Evolutionary conservation across 2,797 vertebrate species (phyloP), one percentile per base, ranked within the genome.

Genomic region (Sciurus vulgaris): DNA sequence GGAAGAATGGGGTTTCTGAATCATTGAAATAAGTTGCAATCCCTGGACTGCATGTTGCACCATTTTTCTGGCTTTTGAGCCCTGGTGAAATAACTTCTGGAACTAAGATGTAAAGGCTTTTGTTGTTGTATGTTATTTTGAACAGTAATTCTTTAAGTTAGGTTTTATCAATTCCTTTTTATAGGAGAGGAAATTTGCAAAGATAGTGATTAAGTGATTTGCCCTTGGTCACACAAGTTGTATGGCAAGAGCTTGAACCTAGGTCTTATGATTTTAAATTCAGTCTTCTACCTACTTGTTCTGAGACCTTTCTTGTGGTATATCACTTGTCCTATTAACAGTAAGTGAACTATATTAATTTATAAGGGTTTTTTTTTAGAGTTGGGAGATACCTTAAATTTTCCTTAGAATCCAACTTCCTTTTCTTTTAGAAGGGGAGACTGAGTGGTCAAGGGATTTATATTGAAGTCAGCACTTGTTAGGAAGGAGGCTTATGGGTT

Each of bases 1-100:
- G 83, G 69, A 89, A 91, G 74, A 59, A 61, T 77, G 69, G 24
- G 41, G 78, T 81, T 95, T 88, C 70, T 89, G 92, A 96, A 54
- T 79, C 86, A 26, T 56, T 51, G 85, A 87, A 78, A n/a, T 74
- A 38, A 84, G 59, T 30, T 65, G 72, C 51, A 5, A 6, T 65
- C 15, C n/a, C 56, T 82, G 10, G 5, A 30, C 33, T 85, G 73
- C 28, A 22, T 54, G 38, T 54, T 47, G 38, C 0, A n/a, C 10
- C n/a, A n/a, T 86, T 70, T 88, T 51, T 69, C 35, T 78, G 65
- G 73, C 83, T 15, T 61, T 89, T 69, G 86, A 44, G 20, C 38
- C 30, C 51, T 54, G 67, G 61, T 49, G 33, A 85, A 61, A 17
- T 84, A 59, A 70, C 63, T 70, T 59, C 61, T 74, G 24, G 56